These are phyloP conservation scores for Hoplodrina ambigua DNA, from an alignment of 2,888 invertebrate species.

Conservation along the genomic window DNA sequence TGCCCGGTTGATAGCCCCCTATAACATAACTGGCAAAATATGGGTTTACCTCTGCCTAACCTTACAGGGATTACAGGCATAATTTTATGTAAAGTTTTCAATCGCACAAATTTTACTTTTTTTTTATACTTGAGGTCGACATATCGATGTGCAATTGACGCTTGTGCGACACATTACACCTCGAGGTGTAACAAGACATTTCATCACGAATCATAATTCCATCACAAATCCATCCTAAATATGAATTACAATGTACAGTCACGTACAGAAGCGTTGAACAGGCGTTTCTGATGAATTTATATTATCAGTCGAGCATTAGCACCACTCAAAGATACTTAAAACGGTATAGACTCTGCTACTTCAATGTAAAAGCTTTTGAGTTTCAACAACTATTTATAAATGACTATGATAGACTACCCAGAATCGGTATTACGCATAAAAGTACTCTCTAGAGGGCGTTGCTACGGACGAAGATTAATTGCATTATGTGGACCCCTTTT, in stretches of 20 bases:
- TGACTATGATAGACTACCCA: background rate
- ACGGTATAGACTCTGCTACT: constrained; percentile 32
- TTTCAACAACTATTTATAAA: constrained; percentile 15
- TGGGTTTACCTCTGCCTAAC: no score
- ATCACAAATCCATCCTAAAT: no score
- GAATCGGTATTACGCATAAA: background rate
- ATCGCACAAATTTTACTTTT: no score
- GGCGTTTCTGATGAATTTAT: constrained; percentile 30
- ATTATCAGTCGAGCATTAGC: constrained; percentile 41
- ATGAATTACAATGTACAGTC: background rate
- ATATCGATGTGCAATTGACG: no score
- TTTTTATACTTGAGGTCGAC: no score
- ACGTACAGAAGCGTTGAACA: constrained; percentile 17
- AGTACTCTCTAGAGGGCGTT: constrained; percentile 14
- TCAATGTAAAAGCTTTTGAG: constrained; percentile 45
- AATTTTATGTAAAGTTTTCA: no score
- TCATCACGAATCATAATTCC: no score
- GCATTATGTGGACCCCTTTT: background rate
- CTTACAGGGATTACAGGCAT: no score
- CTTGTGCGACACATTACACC: no score
- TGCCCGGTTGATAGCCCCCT: no score
- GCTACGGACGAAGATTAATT: constrained; percentile 11
- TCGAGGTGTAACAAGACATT: no score
- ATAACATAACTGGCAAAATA: no score
- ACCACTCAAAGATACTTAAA: constrained; percentile 36